These are phyloP conservation scores for Dione juno DNA, from an alignment of 2,888 invertebrate species.

Conservation along the genomic window DNA sequence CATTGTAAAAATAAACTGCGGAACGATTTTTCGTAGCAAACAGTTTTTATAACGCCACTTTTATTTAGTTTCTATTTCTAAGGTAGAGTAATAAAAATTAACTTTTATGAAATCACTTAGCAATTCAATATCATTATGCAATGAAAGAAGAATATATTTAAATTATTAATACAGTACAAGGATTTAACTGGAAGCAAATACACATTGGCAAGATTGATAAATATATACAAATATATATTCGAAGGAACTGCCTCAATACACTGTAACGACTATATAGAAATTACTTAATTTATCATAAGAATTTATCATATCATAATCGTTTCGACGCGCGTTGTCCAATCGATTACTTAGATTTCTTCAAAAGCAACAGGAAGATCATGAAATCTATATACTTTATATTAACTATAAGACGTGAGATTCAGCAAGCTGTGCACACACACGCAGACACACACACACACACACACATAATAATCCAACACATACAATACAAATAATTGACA, in stretches of 20 bases:
- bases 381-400: constrained; percentile 48
- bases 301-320: constrained; percentile 4
- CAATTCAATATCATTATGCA: background rate
- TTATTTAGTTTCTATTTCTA: background rate
- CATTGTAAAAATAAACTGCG: constrained; percentile 18
- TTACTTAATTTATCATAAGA: constrained; percentile 23
- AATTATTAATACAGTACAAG: background rate
- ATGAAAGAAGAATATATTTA: background rate
- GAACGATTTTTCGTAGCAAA: constrained; percentile 4
- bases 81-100: background rate
- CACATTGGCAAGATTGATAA: constrained; percentile 12
- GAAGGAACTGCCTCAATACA: background rate
- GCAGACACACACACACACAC: constrained; percentile 48
- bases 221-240: constrained; percentile 2
- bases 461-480: constrained; percentile 49
- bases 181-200: constrained; percentile 13
- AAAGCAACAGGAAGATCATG: constrained; percentile 12
- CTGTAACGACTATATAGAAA: background rate
- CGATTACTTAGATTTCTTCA: background rate
- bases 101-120: background rate
- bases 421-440: constrained; percentile 41
- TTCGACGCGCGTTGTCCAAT: background rate
- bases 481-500: constrained; percentile 69
- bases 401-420: constrained; percentile 13
- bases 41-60: background rate